These are phyloP conservation scores for Gallinago nigripennis DNA, from an alignment of 2,797 vertebrate genomes.

Conservation along the genomic window DNA sequence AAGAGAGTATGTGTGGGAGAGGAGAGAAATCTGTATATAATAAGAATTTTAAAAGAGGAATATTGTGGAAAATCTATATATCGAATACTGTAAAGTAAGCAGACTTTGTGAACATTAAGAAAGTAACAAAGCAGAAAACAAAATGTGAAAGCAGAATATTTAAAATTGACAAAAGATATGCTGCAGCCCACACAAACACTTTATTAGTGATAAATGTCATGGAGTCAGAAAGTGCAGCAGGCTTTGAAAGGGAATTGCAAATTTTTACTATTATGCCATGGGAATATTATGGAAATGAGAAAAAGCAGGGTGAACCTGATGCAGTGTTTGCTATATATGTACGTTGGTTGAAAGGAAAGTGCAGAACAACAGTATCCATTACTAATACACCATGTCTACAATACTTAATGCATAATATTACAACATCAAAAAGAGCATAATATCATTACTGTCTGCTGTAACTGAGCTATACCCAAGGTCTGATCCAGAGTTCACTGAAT, in stretches of 20 bases:
- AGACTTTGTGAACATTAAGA: not conserved
- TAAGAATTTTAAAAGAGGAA: not conserved
- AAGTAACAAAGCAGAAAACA: not conserved
- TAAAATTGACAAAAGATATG: not conserved
- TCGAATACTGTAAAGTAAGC: not conserved
- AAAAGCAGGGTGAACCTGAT: not conserved
- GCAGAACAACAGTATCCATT: not conserved
- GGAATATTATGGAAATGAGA: not conserved
- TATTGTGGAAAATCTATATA: not conserved
- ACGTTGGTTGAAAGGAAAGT: not conserved
- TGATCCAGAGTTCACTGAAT: not conserved
- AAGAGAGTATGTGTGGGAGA: not conserved
- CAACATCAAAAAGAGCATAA: not conserved
- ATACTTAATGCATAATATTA: not conserved
- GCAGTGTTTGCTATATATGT: not conserved
- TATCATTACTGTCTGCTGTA: not conserved
- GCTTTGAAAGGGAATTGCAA: not conserved
- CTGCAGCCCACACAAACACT: not conserved
- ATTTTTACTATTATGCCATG: not conserved
- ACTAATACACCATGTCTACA: not conserved
- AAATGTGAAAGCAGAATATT: not conserved
- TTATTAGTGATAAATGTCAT: not conserved
- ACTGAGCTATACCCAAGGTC: not conserved
- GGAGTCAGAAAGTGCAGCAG: not conserved
- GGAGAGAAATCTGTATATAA: not conserved